Conservation (phyloP, 1,140 invertebrate species). For the Limonius californicus region DNA sequence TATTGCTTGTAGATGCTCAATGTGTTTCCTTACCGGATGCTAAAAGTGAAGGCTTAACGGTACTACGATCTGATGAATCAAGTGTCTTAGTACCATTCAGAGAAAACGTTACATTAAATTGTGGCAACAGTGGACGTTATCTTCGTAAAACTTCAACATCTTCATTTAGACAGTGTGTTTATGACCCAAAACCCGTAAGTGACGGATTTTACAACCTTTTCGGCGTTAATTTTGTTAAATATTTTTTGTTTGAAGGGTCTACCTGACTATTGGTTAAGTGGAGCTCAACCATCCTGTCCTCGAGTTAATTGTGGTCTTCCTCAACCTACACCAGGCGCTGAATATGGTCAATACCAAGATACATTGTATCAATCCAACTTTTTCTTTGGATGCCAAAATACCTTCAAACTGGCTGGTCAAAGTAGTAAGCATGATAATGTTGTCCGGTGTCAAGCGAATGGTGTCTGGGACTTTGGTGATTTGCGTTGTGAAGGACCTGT, state of each 20-base stretch:
- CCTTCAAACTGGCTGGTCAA: conserved; percentile 90
- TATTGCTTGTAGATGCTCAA: conserved; percentile 68
- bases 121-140: conserved; percentile 70
- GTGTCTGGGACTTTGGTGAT: conserved; percentile 96
- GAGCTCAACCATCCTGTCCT: conserved; percentile 78
- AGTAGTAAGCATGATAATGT: conserved; percentile 87
- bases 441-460: conserved; percentile 85
- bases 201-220: no score
- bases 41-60: conserved; percentile 76
- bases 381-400: conserved; percentile 95
- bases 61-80: conserved; percentile 70
- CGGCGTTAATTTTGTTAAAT: no score
- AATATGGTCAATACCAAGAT: conserved; percentile 83
- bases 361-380: conserved; percentile 90
- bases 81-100: conserved; percentile 82
- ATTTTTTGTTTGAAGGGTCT: conserved; percentile 55
- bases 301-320: conserved; percentile 84
- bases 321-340: conserved; percentile 84
- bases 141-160: conserved; percentile 76
- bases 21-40: conserved; percentile 88
- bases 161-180: conserved; percentile 88
- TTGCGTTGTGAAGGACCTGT: conserved; percentile 93
- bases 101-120: conserved; percentile 84
- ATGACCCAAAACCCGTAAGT: conserved; percentile 80
- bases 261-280: conserved; percentile 90